These are phyloP conservation scores for Malthinus flaveolus DNA, from an alignment of 2,888 invertebrate species.

Conservation along the genomic window DNA sequence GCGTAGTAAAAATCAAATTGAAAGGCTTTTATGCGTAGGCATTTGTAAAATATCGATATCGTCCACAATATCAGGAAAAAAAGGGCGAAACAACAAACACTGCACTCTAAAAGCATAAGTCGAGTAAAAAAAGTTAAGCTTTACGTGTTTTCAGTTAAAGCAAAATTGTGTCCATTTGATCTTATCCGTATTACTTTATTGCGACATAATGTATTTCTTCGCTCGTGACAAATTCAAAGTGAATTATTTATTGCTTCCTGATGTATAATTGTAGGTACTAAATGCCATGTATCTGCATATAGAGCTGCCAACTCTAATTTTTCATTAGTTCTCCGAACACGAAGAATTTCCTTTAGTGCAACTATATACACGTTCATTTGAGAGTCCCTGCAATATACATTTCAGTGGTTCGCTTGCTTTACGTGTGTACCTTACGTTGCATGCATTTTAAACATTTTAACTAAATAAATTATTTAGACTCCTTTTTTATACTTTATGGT, in stretches of 20 bases:
- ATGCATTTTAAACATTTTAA: constrained; percentile 11
- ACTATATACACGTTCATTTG: background rate
- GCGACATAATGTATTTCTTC: constrained; percentile 30
- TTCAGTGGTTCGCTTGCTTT: constrained; percentile 6
- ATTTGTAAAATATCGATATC: background rate
- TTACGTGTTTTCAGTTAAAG: constrained; percentile 19
- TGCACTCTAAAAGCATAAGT: too few relatives aligned
- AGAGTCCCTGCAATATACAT: background rate
- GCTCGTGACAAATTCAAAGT: constrained; percentile 40
- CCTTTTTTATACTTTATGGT: background rate
- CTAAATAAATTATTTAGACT: constrained; percentile 15
- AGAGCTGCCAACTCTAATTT: constrained; percentile 46
- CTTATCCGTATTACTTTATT: constrained; percentile 26
- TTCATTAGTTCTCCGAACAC: constrained; percentile 44
- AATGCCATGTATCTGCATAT: constrained; percentile 47
- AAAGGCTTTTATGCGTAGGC: too few relatives aligned
- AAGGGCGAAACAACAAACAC: background rate
- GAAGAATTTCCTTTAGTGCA: constrained; percentile 16
- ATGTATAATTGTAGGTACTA: constrained; percentile 47
- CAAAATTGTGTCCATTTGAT: constrained; percentile 26
- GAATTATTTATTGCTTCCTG: constrained; percentile 49
- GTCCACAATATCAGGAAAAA: background rate
- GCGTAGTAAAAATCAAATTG: too few relatives aligned
- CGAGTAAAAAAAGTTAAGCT: constrained; percentile 7
- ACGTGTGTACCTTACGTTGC: constrained; percentile 8